Base-by-base conservation (phyloP, 2,113 vertebrate genomes). In the Actenoides hombroni region DNA sequence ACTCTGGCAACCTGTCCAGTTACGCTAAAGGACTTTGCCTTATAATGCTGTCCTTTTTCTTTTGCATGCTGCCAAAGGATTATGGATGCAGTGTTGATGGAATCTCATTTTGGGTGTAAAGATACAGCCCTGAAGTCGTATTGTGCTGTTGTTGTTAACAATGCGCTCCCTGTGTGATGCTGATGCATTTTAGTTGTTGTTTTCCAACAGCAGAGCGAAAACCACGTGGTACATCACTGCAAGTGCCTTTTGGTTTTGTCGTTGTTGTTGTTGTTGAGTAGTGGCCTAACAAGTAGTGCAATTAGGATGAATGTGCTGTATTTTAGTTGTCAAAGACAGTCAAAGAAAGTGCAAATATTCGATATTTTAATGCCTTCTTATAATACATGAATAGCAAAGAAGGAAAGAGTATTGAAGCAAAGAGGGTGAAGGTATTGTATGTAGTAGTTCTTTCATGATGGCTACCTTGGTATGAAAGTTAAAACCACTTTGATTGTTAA, bases 11-110 rank as follows among this genome's bases (percentile, higher is more conserved):
- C 86, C 80, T 14, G 23, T 86, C 83, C 95, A 68, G 74, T 49
- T 54, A 0, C 25, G 2, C 64, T 57, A 1, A 8, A 86, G 96
- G 95, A 53, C 95, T 90, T 56, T 96, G 92, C 92, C 88, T 88
- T 73, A 92, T 49, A 33, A 86, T 82, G 49, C 87, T 96, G 90
- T 96, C 85, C 95, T 96, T 93, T 93, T 42, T 96, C 92, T 97
- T 93, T 96, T 96, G 95, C 95, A 96, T 71, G 95, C 95, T 96
- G 96, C 96, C 96, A 64, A 61, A 90, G 95, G 96, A 96, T 42
- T 78, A 17, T 83, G 95, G 92, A 79, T 77, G 86, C 86, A 31
- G 24, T 92, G 29, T 91, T 88, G 92, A 4, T 68, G 92, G 83
- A 94, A 69, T 82, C 79, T 81, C 78, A 1, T 21, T 59, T 51